Conservation (phyloP, 2,113 vertebrate genomes). For the Tursiops truncatus region DNA sequence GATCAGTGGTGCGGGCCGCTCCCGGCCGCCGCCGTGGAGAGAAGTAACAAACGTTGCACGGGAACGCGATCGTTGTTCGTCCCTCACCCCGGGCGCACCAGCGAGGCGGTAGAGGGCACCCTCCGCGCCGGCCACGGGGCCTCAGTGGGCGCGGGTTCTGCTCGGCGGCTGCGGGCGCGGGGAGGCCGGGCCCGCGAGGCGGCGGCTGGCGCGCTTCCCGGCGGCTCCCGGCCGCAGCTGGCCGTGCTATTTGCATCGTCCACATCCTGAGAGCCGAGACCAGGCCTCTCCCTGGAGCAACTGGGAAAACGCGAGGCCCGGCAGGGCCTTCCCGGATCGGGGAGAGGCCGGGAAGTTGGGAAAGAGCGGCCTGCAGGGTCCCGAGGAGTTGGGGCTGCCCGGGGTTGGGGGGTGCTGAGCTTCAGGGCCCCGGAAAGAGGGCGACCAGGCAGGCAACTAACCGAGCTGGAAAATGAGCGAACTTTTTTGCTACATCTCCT, state of each 20-base stretch:
- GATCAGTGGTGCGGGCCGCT: fast-evolving
- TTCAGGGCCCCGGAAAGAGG: neutral
- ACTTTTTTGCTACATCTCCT: neutral
- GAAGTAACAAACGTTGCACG: neutral
- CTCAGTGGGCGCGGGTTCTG: neutral
- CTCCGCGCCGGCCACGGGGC: neutral
- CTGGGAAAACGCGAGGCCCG: neutral
- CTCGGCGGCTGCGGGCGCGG: neutral
- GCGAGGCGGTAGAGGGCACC: neutral
- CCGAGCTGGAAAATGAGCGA: neutral
- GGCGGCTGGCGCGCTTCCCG: slow-evolving; percentile 51
- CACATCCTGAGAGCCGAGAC: slow-evolving; percentile 59
- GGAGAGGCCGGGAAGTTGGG: neutral
- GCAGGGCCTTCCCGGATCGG: neutral
- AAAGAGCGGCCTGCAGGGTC: neutral
- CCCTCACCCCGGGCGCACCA: neutral
- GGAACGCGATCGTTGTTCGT: neutral
- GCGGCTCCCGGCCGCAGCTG: slow-evolving; percentile 51
- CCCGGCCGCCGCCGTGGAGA: neutral
- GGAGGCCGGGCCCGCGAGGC: neutral
- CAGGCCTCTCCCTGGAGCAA: neutral
- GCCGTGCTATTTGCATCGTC: slow-evolving; percentile 54
- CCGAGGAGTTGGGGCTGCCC: neutral
- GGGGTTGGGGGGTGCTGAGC: fast-evolving
- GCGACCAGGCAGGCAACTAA: neutral